Conservation (phyloP, 1,140 invertebrate genomes). For the Halictus rubicundus region DNA sequence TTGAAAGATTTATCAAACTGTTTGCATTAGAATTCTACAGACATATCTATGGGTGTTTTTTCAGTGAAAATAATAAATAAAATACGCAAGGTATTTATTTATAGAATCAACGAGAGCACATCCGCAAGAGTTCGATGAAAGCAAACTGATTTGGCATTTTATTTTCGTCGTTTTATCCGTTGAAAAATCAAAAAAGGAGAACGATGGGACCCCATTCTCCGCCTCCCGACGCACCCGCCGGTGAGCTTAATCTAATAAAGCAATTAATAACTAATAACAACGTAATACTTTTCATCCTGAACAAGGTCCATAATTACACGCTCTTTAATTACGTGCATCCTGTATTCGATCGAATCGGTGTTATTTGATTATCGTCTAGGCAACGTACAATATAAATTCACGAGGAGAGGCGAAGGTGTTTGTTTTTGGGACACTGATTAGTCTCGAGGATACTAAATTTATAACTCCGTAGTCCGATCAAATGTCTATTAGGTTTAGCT, state of each 20-base stretch:
- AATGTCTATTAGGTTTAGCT: neutral
- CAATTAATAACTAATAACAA: constrained; percentile 68
- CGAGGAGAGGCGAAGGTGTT: constrained; percentile 57
- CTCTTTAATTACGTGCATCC: constrained; percentile 69
- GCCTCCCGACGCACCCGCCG: constrained; percentile 17
- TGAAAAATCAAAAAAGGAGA: neutral
- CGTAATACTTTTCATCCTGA: constrained; percentile 55
- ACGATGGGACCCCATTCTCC: constrained; percentile 13
- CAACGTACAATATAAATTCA: constrained; percentile 51
- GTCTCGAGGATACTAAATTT: constrained; percentile 34
- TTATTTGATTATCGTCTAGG: constrained; percentile 69
- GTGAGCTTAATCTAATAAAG: constrained; percentile 70
- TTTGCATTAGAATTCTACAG: too few species aligned
- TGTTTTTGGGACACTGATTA: constrained; percentile 56
- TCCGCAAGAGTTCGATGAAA: neutral
- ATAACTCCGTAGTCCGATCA: constrained; percentile 39
- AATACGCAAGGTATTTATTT: neutral
- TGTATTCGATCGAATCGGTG: constrained; percentile 62
- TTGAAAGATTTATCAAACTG: too few species aligned
- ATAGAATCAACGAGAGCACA: neutral
- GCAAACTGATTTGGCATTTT: neutral
- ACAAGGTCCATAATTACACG: constrained; percentile 62
- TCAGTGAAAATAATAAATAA: too few species aligned
- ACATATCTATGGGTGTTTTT: too few species aligned
- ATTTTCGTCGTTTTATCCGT: neutral